Evolutionary conservation across 2,113 vertebrate genomes (phyloP), one percentile per base, ranked within the genome.

Genomic region (Sceloporus tristichus): DNA sequence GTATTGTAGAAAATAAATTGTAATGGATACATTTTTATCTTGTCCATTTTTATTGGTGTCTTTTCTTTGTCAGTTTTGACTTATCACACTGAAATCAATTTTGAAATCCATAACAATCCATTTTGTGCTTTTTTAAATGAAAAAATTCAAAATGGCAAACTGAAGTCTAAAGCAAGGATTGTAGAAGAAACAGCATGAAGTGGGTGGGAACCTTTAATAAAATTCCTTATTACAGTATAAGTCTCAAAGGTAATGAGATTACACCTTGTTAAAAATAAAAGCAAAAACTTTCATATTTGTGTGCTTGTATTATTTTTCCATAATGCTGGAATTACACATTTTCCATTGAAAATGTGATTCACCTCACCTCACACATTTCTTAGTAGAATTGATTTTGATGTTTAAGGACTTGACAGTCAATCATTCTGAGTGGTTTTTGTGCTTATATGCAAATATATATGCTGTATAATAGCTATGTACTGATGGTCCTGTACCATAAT

Each of bases 1-100:
- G 90, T 97, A 97, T 97, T 97, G 96, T 97, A 97, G 97, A 97
- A 95, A 97, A 97, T 97, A 97, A 97, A 97, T 96, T 93, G 96
- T 97, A 96, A 97, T 96, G 96, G 95, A 95, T 95, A 94, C 94
- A 96, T 89, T 92, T 92, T 94, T 92, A 96, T 94, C 76, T 85
- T 95, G 95, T 89, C 82, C 89, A 27, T 90, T 94, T 94, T 93
- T 95, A 78, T 85, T 88, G 23, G 77, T 87, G 86, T 40, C 81
- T 89, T 7, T 29, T 71, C 68, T 25, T 89, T 86, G 84, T 83
- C 85, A 59, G 86, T 85, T 73, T 91, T 74, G 54, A 48, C 48
- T 88, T 91, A 86, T 91, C 34, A 38, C 56, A n/a, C 54, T 68
- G 38, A 68, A 86, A 91, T 66, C 65, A n/a, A 48, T 88, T 38